phyloP scores from a whole-genome alignment of 2,113 vertebrate genomes.

The Ploceus nigricollis region DNA sequence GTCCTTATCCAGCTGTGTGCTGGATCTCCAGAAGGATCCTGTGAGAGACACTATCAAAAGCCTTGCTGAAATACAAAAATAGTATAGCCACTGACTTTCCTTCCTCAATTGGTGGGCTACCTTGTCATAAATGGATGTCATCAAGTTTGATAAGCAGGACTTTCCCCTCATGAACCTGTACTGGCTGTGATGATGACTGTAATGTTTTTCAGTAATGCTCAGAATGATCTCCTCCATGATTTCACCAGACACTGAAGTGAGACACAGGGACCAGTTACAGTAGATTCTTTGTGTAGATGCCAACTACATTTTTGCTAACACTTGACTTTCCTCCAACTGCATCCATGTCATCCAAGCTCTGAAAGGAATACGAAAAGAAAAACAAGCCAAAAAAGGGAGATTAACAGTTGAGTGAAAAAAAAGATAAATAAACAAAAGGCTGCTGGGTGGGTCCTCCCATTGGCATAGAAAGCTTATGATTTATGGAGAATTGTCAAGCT shows the following conservation, averaged over 20 bases:
- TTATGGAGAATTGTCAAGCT: not conserved
- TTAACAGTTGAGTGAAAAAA: not conserved
- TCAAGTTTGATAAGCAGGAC: not conserved
- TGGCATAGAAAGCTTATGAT: not conserved
- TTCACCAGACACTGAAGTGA: not conserved
- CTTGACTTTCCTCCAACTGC: not conserved
- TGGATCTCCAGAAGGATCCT: not conserved
- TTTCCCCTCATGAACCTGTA: not conserved
- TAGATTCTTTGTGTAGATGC: not conserved
- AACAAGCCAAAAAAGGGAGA: not conserved
- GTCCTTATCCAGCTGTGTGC: not conserved
- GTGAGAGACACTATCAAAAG: not conserved
- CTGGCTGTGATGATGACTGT: not conserved
- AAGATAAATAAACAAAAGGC: not conserved
- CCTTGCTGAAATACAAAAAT: not conserved
- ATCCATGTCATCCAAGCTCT: not conserved
- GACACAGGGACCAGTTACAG: not conserved
- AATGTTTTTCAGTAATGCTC: not conserved
- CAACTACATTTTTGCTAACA: not conserved
- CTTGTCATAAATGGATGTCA: no score
- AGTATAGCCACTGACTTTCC: not conserved
- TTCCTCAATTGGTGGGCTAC: not conserved
- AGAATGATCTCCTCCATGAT: not conserved
- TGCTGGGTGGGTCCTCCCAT: not conserved
- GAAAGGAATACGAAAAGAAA: not conserved